Evolutionary conservation across 1,140 invertebrate species (phyloP).

Genomic region (Paramacrobiotus metropolitanus): DNA sequence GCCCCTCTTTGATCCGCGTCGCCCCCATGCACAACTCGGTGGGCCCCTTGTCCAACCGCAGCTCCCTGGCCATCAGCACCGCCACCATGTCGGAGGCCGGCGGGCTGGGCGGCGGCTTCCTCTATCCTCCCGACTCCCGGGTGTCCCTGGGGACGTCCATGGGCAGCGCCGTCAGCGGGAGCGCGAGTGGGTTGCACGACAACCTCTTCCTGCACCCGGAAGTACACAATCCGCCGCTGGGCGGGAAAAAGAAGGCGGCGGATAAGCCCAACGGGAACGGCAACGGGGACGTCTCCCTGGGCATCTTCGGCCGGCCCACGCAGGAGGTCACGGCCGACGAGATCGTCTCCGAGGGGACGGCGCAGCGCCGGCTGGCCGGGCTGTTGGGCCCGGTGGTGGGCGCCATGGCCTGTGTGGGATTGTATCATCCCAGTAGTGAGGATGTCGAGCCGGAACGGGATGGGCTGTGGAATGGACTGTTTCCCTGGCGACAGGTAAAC

Average conservation of each 20-base stretch:
- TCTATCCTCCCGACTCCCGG: too few relatives aligned
- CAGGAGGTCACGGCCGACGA: neutral
- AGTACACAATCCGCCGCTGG: neutral
- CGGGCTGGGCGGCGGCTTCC: too few relatives aligned
- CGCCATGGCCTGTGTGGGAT: neutral
- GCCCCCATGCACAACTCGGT: too few relatives aligned
- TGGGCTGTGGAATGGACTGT: too few relatives aligned
- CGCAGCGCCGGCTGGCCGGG: neutral
- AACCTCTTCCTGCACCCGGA: constrained; percentile 5
- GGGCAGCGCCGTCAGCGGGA: too few relatives aligned
- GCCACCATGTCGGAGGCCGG: too few relatives aligned
- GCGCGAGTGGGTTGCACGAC: neutral
- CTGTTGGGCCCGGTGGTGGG: neutral
- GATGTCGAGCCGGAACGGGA: neutral
- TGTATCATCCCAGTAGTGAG: neutral
- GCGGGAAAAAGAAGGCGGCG: neutral
- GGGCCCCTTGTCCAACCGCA: too few relatives aligned
- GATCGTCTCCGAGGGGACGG: neutral
- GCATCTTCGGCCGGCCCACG: neutral
- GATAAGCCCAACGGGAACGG: neutral
- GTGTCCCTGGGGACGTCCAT: too few relatives aligned
- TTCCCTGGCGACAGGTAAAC: too few relatives aligned
- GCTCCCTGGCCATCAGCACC: too few relatives aligned
- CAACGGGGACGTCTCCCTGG: neutral
- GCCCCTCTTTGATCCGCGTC: too few relatives aligned